Evolutionary conservation across 2,797 vertebrate species (phyloP).

Genomic region (Mus minutoides): DNA sequence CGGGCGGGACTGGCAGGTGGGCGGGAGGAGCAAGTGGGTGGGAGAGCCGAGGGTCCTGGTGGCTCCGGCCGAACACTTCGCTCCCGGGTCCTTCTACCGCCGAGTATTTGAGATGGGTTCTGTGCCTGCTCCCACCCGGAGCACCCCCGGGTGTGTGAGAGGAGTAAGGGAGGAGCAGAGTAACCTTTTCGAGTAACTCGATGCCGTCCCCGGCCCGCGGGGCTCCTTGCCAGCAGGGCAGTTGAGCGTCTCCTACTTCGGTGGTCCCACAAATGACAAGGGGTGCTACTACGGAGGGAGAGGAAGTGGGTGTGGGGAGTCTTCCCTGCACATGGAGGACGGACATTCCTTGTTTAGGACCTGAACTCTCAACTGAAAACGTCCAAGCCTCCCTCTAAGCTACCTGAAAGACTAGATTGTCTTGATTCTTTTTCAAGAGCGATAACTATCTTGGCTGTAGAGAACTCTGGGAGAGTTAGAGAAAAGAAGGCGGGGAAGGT

Average conservation of each 20-base stretch:
- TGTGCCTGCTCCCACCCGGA: neutral
- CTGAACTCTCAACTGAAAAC: slow-evolving; percentile 1
- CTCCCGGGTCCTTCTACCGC: neutral
- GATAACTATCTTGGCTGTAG: slow-evolving; percentile 72
- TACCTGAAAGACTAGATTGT: slow-evolving; percentile 73
- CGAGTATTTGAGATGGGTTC: neutral
- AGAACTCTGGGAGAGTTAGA: slow-evolving; percentile 55
- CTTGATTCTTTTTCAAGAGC: slow-evolving; percentile 25
- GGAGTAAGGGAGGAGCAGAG: neutral
- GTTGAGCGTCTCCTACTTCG: neutral
- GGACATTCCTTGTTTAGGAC: neutral
- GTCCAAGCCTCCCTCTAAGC: neutral
- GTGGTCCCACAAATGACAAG: neutral
- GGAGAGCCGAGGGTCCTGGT: too few species aligned
- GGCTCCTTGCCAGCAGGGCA: neutral
- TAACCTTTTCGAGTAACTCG: neutral
- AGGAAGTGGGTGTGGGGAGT: neutral
- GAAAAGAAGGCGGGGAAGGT: slow-evolving; percentile 9
- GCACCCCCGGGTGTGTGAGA: neutral
- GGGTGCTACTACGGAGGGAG: neutral
- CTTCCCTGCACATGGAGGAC: neutral
- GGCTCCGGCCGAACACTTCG: neutral
- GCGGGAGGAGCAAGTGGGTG: neutral
- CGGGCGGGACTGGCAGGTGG: neutral
- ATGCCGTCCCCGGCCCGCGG: neutral